Base-by-base conservation (phyloP, 1,140 invertebrate genomes). In the Lethocerus indicus region DNA sequence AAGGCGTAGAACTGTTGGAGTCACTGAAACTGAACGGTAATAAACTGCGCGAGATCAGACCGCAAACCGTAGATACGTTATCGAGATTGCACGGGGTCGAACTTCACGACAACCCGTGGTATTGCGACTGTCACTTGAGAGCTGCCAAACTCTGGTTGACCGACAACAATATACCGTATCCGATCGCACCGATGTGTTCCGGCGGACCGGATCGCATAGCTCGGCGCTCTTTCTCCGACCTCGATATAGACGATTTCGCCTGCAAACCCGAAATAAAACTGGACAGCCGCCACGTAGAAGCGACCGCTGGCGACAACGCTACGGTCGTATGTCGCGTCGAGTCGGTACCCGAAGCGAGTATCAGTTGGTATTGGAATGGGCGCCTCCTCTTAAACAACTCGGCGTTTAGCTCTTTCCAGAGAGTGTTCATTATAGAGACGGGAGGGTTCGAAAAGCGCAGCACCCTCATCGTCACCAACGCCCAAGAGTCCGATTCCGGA, bases 61-160 rank as follows among this genome's bases (percentile, higher is more conserved):
- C 78, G 1, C 73, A 72, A 21, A 84, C 82, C 0, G 76, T 87
- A 23, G 79, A 85, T 54, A 75, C 76, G 4, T 58, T 86, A 9
- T 75, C 71, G 46, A 76, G 79, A 21, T 69, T 92, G 4, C 79
- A 84, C 57, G 84, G 81, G 29, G 79, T 92, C 48, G 84, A 88
- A 60, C 65, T 93, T 32, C 86, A 92, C 54, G 84, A 87, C 48
- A 94, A 94, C 67, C 86, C 84, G 0, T 92, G 88, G 88, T 72
- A 78, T 26, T 94, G 89, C 59, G 87, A 93, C 60, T 94, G 88
- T 61, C 75, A 82, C 18, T 61, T 92, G 46, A 67, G 86, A 20
- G 78, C 83, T 48, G 73, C 87, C 48, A 87, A 89, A 59, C 69
- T 81, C 54, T 92, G 87, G 87, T 64, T 94, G 26, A 75, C 78